Base-by-base conservation (phyloP, 2,113 vertebrate genomes). In the Chaetura pelagica region DNA sequence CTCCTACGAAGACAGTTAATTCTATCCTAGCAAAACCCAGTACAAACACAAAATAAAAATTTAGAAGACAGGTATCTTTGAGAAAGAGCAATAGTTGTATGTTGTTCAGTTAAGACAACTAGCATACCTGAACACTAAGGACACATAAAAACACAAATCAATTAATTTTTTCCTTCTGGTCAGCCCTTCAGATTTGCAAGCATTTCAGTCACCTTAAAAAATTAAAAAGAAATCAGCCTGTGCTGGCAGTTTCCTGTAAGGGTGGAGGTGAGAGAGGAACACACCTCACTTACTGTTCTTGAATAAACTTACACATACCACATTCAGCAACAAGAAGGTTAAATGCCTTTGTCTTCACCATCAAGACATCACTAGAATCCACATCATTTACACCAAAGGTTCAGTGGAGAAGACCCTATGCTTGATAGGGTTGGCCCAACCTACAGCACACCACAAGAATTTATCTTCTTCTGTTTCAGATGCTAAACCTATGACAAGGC, bases 151-250 rank as follows among this genome's bases (percentile, higher is more conserved):
- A 15, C 16, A 94, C 15, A 94, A 58, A 80, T 59, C 21, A 55
- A 76, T 34, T 74, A 12, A 75, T 34, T 93, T 90, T 55, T 76
- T 87, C 34, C 83, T 69, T 90, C 54, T 64, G 24, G 30, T 30
- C 42, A 87, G 68, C 38, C 44, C 62, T 90, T 87, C 91, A 75
- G 15, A 71, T 87, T 51, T 93, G 67, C 82, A 97, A 97, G 58
- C 34, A 64, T 82, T 93, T 85, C 67, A 79, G 29, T 57, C 13
- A 34, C 57, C 46, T 71, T 55, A 85, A 94, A 88, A 76, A 79
- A 46, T 17, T 8, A 84, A 72, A 35, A 62, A 49, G 3, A 69
- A 44, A 77, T 44, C n/a, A 66, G 63, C 44, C 19, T 80, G 21
- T 42, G 35, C 7, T 68, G 81, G 20, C 48, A 67, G 71, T 90